Evolutionary conservation across 2,888 invertebrate genomes (phyloP).

Genomic region (Drosophila affinis): DNA sequence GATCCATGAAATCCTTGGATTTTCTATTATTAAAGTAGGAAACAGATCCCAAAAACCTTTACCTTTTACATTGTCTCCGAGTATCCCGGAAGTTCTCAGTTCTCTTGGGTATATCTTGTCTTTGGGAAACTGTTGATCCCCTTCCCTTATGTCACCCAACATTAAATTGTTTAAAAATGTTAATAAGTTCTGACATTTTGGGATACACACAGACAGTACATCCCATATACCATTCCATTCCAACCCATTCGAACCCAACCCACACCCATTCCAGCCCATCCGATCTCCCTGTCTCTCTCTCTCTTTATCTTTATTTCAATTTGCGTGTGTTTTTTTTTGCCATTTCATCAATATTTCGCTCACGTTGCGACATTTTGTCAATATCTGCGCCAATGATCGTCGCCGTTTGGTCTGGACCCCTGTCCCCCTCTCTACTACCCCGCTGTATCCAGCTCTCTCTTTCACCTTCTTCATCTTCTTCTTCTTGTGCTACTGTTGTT

Average conservation of each 20-base stretch:
- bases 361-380: conserved; percentile 84
- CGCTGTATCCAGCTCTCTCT: background rate
- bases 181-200: conserved; percentile 62
- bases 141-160: too few species aligned
- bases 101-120: conserved; percentile 2
- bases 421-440: background rate
- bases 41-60: too few species aligned
- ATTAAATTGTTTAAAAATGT: conserved; percentile 49
- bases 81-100: conserved; percentile 8
- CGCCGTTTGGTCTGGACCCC: conserved; percentile 45
- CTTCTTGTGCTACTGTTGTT: conserved; percentile 12
- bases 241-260: conserved; percentile 15
- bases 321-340: conserved; percentile 54
- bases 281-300: conserved; percentile 1
- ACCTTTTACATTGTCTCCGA: background rate
- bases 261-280: conserved; percentile 15
- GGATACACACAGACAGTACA: conserved; percentile 37
- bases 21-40: too few species aligned
- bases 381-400: conserved; percentile 81
- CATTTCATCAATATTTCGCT: conserved; percentile 81
- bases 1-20: too few species aligned
- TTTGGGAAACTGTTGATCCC: conserved; percentile 50
- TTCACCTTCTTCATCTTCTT: conserved; percentile 3
- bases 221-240: conserved; percentile 13
- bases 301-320: conserved; percentile 3